phyloP scores from a whole-genome alignment of 2,113 vertebrate genomes.

The Steatornis caripensis region DNA sequence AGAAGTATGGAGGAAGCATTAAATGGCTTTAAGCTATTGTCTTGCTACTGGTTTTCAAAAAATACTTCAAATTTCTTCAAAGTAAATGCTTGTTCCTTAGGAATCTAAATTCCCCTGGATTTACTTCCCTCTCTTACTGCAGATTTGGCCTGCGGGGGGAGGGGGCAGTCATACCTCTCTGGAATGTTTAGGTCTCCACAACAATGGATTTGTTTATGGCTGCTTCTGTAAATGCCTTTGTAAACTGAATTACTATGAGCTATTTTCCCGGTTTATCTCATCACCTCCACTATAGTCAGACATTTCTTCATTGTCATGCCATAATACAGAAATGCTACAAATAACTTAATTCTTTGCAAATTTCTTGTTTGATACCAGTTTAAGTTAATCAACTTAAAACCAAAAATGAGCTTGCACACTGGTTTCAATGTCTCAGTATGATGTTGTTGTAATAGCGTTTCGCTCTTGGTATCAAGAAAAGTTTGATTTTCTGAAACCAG shows the following conservation, averaged over 20 bases:
- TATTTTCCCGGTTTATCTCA: background rate
- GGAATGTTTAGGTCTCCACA: background rate
- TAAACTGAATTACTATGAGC: background rate
- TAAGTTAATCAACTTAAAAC: background rate
- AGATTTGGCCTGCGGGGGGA: background rate
- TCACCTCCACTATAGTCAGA: background rate
- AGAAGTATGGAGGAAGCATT: background rate
- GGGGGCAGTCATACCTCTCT: background rate
- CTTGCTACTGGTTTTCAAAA: background rate
- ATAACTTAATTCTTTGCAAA: background rate
- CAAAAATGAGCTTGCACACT: background rate
- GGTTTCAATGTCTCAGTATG: background rate
- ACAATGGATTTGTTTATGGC: background rate
- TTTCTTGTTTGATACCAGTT: background rate
- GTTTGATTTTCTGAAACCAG: slow-evolving; percentile 34
- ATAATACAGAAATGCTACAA: background rate
- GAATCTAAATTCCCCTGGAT: background rate
- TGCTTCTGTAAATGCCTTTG: background rate
- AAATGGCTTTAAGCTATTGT: background rate
- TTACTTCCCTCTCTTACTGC: background rate
- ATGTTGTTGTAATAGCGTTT: background rate
- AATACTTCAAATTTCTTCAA: background rate
- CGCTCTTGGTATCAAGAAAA: background rate
- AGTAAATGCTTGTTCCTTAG: background rate
- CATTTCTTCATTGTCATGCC: background rate